Percentiles rank a stretch among this genome's conserved stretches.
Evolutionary conservation across 2,113 vertebrate species (phyloP).

Genomic region (Bagarius yarrelli): DNA sequence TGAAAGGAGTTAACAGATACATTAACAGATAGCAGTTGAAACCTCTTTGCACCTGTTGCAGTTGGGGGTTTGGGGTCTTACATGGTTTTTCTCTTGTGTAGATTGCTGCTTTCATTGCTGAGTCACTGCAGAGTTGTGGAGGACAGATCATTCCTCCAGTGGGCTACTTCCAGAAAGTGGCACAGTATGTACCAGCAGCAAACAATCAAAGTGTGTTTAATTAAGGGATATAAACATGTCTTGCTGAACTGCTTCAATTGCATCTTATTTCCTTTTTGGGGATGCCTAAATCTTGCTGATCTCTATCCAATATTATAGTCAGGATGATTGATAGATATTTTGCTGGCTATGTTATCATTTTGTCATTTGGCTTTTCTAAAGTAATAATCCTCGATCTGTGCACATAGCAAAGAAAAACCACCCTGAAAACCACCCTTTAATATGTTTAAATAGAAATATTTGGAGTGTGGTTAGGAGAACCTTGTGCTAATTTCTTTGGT

Average conservation of each 20-base stretch:
- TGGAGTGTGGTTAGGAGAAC: not conserved
- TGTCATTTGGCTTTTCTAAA: not conserved
- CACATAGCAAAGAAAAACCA: not conserved
- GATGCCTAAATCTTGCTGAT: not conserved
- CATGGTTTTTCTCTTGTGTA: slow-evolving; percentile 73
- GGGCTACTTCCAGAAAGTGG: slow-evolving; percentile 97
- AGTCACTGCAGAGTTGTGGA: slow-evolving; percentile 98
- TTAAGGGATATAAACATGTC: not conserved
- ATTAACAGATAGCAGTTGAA: not conserved
- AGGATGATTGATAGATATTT: not conserved
- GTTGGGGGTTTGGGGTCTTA: slow-evolving; percentile 48
- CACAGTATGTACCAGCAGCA: slow-evolving; percentile 81
- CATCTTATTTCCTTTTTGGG: not conserved
- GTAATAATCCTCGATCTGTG: not conserved
- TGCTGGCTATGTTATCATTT: not conserved
- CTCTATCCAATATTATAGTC: not conserved
- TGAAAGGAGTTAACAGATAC: slow-evolving; percentile 5
- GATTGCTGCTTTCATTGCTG: slow-evolving; percentile 96
- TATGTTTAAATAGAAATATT: slow-evolving; percentile 1
- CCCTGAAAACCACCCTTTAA: not conserved
- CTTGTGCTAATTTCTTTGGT: not conserved
- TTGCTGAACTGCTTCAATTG: not conserved
- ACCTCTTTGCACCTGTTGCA: not conserved
- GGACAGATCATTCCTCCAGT: slow-evolving; percentile 93
- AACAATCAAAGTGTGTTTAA: not conserved